Base-by-base conservation (phyloP, 1,140 invertebrate genomes). In the Ceratosolen solmsi region DNA sequence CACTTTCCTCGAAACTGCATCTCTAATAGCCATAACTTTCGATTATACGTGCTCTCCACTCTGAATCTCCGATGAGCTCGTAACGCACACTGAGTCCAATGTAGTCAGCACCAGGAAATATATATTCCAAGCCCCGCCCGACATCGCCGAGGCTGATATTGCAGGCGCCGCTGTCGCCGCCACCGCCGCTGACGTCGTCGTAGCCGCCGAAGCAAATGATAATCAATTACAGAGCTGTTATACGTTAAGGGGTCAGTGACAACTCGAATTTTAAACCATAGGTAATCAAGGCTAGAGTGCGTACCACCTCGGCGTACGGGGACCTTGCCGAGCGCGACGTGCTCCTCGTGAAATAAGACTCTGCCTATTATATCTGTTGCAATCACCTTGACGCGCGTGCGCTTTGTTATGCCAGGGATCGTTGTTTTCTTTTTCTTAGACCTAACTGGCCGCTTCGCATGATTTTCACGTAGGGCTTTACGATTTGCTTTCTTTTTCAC, bases 211-310 rank as follows among this genome's bases (percentile, higher is more conserved):
- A 2, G 20, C 77, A 41, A 79, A 58, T 71, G 77, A 79, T 13
- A 80, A 80, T 80, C 56, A 60, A 80, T 80, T 73, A 63, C 38
- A 13, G 49, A 25, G 33, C 38, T 60, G 36, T 60, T 71, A n/a
- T n/a, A n/a, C n/a, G 68, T 72, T 80, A 49, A 73, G 46, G 41
- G 68, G 56, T 80, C 78, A 60, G 17, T 73, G 70, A 22, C 46
- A 72, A 72, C 25, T 33, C 36, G 70, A 80, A 71, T 71, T 79
- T 70, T 46, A 56, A 49, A 13, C 0, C 25, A 41, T 13, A 58
- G 33, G 3, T n/a, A 56, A 79, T 58, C 49, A 79, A 79, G 77
- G 77, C 20, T 65, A 15, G 8, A 30, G 36, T 22, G 22, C 7
- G 11, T 27, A 36, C 30, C 33, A n/a, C n/a, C n/a, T n/a, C n/a